Evolutionary conservation across 1,140 invertebrate species (phyloP).

Genomic region (Nephila pilipes): DNA sequence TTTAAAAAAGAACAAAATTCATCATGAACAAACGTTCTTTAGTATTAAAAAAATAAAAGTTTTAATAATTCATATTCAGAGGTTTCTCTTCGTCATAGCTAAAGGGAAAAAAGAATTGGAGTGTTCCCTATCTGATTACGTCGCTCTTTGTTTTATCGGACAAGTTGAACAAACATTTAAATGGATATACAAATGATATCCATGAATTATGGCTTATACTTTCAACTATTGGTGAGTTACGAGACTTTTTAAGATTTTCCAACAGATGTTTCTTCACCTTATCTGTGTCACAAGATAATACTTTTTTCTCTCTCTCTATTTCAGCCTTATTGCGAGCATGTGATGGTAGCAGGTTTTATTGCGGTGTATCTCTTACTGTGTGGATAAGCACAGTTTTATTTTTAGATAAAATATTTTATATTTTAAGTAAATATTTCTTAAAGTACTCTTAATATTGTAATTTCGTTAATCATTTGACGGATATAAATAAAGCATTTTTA

Average conservation of each 20-base stretch:
- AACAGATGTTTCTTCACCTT: neutral
- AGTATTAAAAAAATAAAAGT: too few species aligned
- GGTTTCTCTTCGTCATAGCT: too few species aligned
- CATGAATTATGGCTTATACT: neutral
- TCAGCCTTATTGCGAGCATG: neutral
- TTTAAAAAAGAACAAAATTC: too few species aligned
- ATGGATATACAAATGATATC: slow-evolving; percentile 1
- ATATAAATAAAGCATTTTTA: too few species aligned
- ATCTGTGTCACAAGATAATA: neutral
- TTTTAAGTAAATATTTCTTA: too few species aligned
- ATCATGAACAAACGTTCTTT: too few species aligned
- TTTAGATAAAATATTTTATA: too few species aligned
- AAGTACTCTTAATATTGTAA: too few species aligned
- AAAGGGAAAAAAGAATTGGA: neutral
- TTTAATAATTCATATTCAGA: too few species aligned
- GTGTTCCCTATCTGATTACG: neutral
- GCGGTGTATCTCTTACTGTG: too few species aligned
- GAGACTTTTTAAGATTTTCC: neutral
- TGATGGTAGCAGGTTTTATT: neutral
- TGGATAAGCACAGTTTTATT: too few species aligned
- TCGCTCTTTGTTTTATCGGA: neutral
- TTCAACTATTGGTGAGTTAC: neutral
- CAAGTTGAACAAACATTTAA: neutral
- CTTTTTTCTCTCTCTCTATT: neutral
- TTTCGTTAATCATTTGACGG: too few species aligned